Base-by-base conservation (phyloP, 2,797 vertebrate species). In the Ctenopoma kingsleyae region DNA sequence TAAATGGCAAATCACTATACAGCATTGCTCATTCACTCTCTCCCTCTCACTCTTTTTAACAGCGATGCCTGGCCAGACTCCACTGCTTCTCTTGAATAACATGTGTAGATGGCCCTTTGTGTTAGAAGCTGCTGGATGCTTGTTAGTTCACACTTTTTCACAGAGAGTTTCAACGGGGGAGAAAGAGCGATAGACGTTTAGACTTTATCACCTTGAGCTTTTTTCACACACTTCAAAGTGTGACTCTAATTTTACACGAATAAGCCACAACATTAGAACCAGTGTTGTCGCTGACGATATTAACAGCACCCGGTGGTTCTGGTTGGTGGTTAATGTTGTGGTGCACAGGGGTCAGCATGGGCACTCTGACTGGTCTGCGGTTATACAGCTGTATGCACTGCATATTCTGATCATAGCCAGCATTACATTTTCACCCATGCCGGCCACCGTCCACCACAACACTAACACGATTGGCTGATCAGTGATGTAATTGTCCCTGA, bases 1-100 rank as follows among this genome's bases (percentile, higher is more conserved):
- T 88, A 92, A 93, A 94, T 91, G 90, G 91, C 88, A 91, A 90
- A 91, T 91, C 85, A 91, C 91, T 89, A 89, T 91, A 90, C 80
- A 78, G 88, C 87, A 86, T 82, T 83, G 86, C 88, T 83, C 83
- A 68, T 87, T 81, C 78, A 61, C 79, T 77, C 78, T 62, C 74
- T 58, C 68, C 35, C 69, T 25, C 74, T 70, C 72, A 57, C 51
- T 80, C 79, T 76, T 86, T 92, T 82, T 81, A 89, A 87, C 83
- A 83, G 87, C 87, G 81, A 76, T 79, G 76, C 71, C 85, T 93
- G 92, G 91, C 90, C 76, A 63, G 74, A 81, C 84, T 92, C 83
- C 90, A 92, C 85, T 64, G 84, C 91, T 87, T 86, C 87, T 90
- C 88, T 88, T 88, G 82, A 93, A 91, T 90, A 91, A 93, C 89